These are phyloP conservation scores for Leistus spinibarbis DNA, from an alignment of 2,888 invertebrate species.

Conservation along the genomic window DNA sequence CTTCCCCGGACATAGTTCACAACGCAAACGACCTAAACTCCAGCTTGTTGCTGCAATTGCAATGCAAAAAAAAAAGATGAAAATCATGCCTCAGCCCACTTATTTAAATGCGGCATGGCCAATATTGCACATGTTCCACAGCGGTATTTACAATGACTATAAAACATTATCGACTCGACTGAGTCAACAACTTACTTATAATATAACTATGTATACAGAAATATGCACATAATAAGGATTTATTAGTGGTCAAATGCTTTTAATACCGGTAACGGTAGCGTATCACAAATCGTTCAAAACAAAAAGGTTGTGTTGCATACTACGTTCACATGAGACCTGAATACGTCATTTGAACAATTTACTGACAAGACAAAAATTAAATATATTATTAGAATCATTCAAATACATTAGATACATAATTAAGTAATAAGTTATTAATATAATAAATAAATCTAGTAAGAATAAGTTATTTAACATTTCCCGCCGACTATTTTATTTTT, in stretches of 20 bases:
- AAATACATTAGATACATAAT: neutral
- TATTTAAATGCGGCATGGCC: conserved; percentile 28
- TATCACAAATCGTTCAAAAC: conserved; percentile 38
- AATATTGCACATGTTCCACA: conserved; percentile 36
- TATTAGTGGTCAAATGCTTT: conserved; percentile 21
- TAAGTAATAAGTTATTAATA: no score
- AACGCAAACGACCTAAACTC: conserved; percentile 5
- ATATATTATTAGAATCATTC: neutral
- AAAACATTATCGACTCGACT: neutral
- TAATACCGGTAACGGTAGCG: conserved; percentile 30
- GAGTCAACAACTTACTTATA: conserved; percentile 26
- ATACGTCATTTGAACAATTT: neutral
- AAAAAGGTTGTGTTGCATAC: conserved; percentile 33
- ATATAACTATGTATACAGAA: conserved; percentile 16
- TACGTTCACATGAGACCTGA: neutral
- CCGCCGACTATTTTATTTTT: no score
- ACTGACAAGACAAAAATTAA: neutral
- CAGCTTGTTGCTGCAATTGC: conserved; percentile 19
- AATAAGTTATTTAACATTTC: no score
- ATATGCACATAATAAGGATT: conserved; percentile 27
- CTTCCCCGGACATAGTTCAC: conserved; percentile 60
- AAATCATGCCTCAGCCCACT: conserved; percentile 5
- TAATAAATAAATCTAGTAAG: no score
- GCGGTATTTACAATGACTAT: neutral
- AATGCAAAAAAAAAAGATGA: conserved; percentile 29